Evolutionary conservation across 1,140 invertebrate species (phyloP), one percentile per base, ranked within the genome.

Genomic region (Vanessa atalanta): DNA sequence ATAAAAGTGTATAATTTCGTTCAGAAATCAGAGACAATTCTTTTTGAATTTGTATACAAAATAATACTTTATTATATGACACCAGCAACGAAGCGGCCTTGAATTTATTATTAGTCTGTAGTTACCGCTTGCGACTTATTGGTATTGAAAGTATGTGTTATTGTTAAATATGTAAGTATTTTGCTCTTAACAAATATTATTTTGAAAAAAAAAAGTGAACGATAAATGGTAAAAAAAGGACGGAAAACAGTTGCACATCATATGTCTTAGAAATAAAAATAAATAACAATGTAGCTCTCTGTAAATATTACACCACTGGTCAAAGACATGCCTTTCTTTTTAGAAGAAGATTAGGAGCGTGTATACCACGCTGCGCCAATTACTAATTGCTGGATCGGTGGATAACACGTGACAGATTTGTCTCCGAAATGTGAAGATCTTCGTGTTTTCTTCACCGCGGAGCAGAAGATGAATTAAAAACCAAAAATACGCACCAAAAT

Each of bases 21-120:
- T 63, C 47, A 43, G 55, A 47, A 65, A 53, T 65, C 37, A 43
- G 37, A 43, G 37, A 48, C 47, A 57, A 57, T 50, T 37, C 9
- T 50, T 72, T 67, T 73, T 53, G 66, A 65, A 69, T 65, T 74
- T 64, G 60, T 74, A 37, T 74, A 31, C 37, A 69, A 74, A 74
- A 74, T 50, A n/a, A 16, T 70, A 74, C 53, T 26, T 26, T 66
- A 66, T 23, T 31, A 15, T 64, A 48, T 47, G 48, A 64, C 61
- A 69, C 47, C 37, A 31, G 61, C 51, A 47, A 55, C 64, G 53
- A 53, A 53, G 14, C 43, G 43, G 61, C 72, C 72, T 74, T 74
- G 72, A 65, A 69, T 74, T 65, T 74, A 74, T 74, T 65, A 74
- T 74, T 74, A 60, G 66, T 65, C 55, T 74, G 66, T 63, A 69